These are phyloP conservation scores for Ascaphus truei DNA, from an alignment of 2,113 vertebrate genomes.

Conservation along the genomic window DNA sequence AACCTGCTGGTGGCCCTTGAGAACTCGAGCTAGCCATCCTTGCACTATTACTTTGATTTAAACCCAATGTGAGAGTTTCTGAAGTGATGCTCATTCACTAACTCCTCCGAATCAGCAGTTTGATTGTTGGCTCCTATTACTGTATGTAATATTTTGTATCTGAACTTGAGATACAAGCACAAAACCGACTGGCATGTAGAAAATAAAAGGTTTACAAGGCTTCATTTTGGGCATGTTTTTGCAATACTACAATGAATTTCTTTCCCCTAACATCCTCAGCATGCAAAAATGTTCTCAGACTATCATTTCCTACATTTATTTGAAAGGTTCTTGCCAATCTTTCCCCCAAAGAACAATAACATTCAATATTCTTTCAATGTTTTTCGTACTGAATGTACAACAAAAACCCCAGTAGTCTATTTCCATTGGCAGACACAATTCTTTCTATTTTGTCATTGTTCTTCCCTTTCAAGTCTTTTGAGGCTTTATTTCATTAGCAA, in stretches of 20 bases:
- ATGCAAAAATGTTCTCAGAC: slow-evolving; percentile 21
- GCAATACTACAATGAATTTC: neutral
- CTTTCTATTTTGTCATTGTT: slow-evolving; percentile 21
- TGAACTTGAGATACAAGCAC: neutral
- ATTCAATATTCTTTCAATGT: slow-evolving; percentile 34
- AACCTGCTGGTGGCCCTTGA: too few species aligned
- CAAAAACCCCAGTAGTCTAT: slow-evolving; percentile 17
- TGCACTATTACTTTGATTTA: too few species aligned
- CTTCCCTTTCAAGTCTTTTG: slow-evolving; percentile 19
- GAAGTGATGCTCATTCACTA: too few species aligned
- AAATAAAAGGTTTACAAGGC: slow-evolving; percentile 5
- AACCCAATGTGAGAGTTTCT: too few species aligned
- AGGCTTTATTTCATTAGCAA: slow-evolving; percentile 29
- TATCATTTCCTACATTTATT: slow-evolving; percentile 20
- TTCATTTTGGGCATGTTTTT: slow-evolving; percentile 11
- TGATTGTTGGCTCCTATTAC: too few species aligned
- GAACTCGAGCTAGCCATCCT: too few species aligned
- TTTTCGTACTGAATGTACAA: slow-evolving; percentile 21
- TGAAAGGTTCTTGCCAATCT: slow-evolving; percentile 28
- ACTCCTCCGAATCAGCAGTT: too few species aligned
- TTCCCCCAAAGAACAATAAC: slow-evolving; percentile 29
- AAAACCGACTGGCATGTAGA: slow-evolving; percentile 4
- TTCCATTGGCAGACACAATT: slow-evolving; percentile 27
- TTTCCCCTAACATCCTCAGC: neutral
- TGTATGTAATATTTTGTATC: too few species aligned